Conservation (phyloP, 2,797 vertebrate species). For the Hippocampus kuda region DNA sequence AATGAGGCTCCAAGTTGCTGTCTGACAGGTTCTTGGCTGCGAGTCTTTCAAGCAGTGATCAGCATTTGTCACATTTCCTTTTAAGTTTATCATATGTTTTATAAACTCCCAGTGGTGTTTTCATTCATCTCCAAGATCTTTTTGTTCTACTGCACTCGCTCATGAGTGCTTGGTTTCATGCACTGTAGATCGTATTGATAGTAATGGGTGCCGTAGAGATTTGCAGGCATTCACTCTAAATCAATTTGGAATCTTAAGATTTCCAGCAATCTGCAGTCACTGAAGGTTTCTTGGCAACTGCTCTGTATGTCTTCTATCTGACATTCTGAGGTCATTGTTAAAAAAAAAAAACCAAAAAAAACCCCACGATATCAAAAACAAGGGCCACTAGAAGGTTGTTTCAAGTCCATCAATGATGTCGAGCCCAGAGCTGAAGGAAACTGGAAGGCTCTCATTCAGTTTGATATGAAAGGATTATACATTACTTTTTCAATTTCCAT, state of each 20-base stretch:
- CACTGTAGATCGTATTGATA: not conserved
- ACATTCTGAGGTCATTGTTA: not conserved
- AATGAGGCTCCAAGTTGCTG: constrained; percentile 7
- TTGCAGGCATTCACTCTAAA: not conserved
- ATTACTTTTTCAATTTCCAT: not conserved
- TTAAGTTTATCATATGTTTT: constrained; percentile 5
- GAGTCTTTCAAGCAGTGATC: constrained; percentile 1
- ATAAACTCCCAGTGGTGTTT: constrained; percentile 1
- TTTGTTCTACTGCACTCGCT: not conserved
- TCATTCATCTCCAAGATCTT: not conserved
- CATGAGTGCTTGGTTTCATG: not conserved
- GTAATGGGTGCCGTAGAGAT: not conserved
- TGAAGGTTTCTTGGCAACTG: constrained; percentile 1
- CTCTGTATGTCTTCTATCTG: not conserved
- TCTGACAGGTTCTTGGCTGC: constrained; percentile 2
- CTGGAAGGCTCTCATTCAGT: not conserved
- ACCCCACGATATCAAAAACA: not conserved
- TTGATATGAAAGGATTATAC: not conserved
- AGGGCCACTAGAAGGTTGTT: not conserved
- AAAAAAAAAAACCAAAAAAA: not conserved
- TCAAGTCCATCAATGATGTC: not conserved
- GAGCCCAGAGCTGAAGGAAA: not conserved
- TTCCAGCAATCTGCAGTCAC: not conserved
- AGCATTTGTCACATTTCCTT: constrained; percentile 3
- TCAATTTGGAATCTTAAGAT: not conserved